Percentiles rank a stretch among this genome's conserved stretches.
Evolutionary conservation across 2,113 vertebrate genomes (phyloP).

Genomic region (Mesocricetus auratus): DNA sequence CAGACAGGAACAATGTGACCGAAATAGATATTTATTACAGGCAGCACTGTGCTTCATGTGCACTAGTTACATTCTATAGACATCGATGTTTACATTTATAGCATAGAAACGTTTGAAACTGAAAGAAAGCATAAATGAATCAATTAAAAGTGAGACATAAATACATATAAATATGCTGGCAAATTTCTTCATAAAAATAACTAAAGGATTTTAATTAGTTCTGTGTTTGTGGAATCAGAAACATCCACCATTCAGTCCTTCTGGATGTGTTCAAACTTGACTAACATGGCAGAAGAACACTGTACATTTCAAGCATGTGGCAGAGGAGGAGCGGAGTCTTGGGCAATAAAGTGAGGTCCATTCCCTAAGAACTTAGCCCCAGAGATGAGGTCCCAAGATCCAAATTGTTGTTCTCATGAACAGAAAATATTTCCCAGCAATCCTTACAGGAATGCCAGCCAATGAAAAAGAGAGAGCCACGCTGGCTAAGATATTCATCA

Average conservation of each 20-base stretch:
- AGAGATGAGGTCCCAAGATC: accelerated
- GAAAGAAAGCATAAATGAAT: background rate
- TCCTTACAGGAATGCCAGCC: background rate
- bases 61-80: background rate
- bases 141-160: background rate
- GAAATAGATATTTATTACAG: background rate
- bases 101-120: background rate
- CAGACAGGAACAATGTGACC: background rate
- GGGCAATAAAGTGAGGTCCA: background rate
- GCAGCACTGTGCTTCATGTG: background rate
- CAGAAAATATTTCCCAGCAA: background rate
- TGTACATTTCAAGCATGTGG: background rate
- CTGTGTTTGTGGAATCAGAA: background rate
- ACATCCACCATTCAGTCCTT: background rate
- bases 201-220: background rate
- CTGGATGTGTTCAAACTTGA: accelerated
- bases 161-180: background rate
- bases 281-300: background rate
- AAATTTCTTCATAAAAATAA: background rate
- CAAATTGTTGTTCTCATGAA: background rate
- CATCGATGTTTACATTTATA: background rate
- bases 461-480: background rate
- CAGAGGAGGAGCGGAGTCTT: no score
- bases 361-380: background rate
- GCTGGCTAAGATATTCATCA: background rate